Base-by-base conservation (phyloP, 1,140 invertebrate species). In the Drosophila bifasciata region DNA sequence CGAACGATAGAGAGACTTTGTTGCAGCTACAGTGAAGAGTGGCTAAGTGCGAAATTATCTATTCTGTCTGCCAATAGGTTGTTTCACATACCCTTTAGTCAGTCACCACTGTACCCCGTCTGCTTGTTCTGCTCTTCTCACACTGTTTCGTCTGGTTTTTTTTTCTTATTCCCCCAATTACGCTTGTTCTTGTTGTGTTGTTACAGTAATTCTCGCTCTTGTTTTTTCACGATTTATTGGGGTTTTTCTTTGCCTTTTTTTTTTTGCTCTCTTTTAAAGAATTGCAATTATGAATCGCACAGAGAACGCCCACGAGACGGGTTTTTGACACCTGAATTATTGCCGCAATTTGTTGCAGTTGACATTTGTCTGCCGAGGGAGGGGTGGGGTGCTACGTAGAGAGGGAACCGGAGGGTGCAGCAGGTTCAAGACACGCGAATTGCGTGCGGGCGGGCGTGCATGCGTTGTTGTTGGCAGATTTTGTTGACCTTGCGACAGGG, bases 271-370 rank as follows among this genome's bases (percentile, higher is more conserved):
- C 43, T 43, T 41, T 28, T 51, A 49, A 53, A 36, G 9, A 55
- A 62, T 76, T 62, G 52, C 51, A 72, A 36, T 36, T 17, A 52
- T 25, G 60, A 67, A 59, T 78, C 63, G 52, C 41, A 46, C 25
- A 55, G 49, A 55, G 49, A 55, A 66, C 68, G 61, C 68, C 68
- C 57, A 57, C 68, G 39, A 50, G 56, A 57, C 61, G 56, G 39
- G 40, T 67, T 67, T 50, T 64, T 61, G 74, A 64, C 74, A 83
- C 79, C 49, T 61, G 49, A 78, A 78, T 66, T 51, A 69, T 53
- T 39, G 50, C 51, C 53, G 50, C 59, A 74, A 76, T 81, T 83
- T 69, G 56, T 44, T 16, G 51, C 43, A 60, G 48, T 60, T 84
- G 59, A 45, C 51, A 67, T 67, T 50, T 53, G 50, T 19, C 21